These are phyloP conservation scores for honey bee (Apis mellifera) DNA, from an alignment of 1,140 invertebrate species.

Conservation along the genomic window DNA sequence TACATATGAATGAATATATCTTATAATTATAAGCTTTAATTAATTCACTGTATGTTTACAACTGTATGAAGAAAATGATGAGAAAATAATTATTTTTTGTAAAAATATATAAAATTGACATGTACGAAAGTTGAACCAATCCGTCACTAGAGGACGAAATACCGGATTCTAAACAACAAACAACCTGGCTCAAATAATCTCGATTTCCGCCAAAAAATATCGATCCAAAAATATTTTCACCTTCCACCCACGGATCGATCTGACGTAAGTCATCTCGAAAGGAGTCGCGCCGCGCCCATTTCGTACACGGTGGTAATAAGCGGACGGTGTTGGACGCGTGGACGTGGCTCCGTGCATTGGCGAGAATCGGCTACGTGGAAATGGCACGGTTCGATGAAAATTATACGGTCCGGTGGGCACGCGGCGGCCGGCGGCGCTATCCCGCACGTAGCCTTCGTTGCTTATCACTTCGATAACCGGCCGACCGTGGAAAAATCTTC, in stretches of 20 bases:
- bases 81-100: too few relatives aligned
- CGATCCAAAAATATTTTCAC: too few relatives aligned
- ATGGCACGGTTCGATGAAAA: constrained; percentile 54
- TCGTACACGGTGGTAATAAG: neutral
- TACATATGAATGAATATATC: too few relatives aligned
- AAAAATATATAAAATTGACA: too few relatives aligned
- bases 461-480: constrained; percentile 64
- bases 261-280: constrained; percentile 63
- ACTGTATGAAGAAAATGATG: too few relatives aligned
- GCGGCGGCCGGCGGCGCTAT: constrained; percentile 37
- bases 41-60: too few relatives aligned
- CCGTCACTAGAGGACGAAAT: too few relatives aligned
- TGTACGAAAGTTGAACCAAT: too few relatives aligned
- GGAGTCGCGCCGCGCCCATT: neutral
- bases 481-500: constrained; percentile 64
- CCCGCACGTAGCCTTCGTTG: constrained; percentile 52
- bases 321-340: neutral
- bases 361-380: constrained; percentile 45
- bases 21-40: too few relatives aligned
- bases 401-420: constrained; percentile 43
- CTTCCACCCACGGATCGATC: constrained; percentile 46
- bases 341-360: neutral
- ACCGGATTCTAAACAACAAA: too few relatives aligned
- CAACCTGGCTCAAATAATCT: too few relatives aligned
- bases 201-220: too few relatives aligned